Conservation (phyloP, 2,113 vertebrate species). For the Eolophus roseicapilla region DNA sequence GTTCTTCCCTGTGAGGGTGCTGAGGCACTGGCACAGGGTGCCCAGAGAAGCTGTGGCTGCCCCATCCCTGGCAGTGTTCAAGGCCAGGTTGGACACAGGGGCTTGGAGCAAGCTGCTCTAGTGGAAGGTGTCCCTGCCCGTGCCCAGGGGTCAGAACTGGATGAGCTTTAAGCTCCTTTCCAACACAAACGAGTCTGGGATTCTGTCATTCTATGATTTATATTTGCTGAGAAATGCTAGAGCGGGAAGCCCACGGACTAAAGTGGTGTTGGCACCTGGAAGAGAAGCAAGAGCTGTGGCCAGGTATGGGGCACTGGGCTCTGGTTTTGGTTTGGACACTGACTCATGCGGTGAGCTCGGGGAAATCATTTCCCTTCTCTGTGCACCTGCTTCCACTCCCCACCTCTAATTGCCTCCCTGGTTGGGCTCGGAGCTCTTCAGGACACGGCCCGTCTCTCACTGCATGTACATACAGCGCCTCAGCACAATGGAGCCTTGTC, state of each 20-base stretch:
- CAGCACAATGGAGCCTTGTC: neutral
- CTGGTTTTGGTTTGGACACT: neutral
- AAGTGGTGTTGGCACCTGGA: neutral
- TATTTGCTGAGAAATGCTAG: neutral
- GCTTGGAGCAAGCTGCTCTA: neutral
- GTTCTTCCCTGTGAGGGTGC: neutral
- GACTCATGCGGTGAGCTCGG: fast-evolving
- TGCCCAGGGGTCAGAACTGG: neutral
- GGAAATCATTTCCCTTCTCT: neutral
- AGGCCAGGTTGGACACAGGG: too few relatives aligned
- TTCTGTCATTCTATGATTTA: neutral
- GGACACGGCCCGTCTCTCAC: neutral
- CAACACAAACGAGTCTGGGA: neutral
- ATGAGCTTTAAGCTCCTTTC: neutral
- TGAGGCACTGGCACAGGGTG: neutral
- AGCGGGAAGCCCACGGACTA: neutral
- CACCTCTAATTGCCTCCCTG: neutral
- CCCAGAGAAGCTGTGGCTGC: too few relatives aligned
- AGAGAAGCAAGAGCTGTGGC: neutral
- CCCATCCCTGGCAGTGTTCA: too few relatives aligned
- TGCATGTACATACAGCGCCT: neutral
- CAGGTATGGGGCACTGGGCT: neutral
- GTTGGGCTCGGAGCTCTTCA: neutral
- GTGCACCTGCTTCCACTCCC: neutral
- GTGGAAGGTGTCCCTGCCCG: neutral